Percentiles rank a stretch among this genome's conserved stretches.
These are phyloP conservation scores for Merodon equestris DNA, from an alignment of 2,888 invertebrate species.

Conservation along the genomic window DNA sequence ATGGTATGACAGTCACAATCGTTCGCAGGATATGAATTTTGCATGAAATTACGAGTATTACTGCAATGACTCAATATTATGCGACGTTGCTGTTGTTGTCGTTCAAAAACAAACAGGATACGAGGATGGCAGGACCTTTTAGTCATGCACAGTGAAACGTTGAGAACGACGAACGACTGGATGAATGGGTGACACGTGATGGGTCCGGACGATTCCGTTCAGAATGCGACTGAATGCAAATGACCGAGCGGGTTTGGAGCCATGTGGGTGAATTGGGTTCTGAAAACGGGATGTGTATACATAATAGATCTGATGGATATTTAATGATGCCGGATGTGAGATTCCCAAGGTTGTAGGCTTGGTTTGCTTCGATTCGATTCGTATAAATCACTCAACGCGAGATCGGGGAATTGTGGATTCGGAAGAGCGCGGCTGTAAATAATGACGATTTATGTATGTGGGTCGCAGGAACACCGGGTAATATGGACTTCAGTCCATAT, in stretches of 20 bases:
- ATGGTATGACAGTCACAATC: conserved; percentile 18
- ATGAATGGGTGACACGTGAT: conserved; percentile 24
- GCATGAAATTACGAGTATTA: conserved; percentile 64
- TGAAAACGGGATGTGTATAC: no score
- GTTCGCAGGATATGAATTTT: conserved; percentile 42
- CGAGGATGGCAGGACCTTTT: conserved; percentile 1
- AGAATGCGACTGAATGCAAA: conserved; percentile 32
- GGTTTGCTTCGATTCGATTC: no score
- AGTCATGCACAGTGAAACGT: conserved; percentile 40
- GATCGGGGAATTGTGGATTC: no score
- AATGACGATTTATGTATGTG: no score
- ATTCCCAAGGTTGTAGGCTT: no score
- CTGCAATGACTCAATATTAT: conserved; percentile 49
- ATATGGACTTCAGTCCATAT: no score
- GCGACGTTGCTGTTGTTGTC: not conserved
- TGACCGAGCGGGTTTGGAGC: not conserved
- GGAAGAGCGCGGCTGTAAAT: no score
- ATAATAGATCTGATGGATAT: no score
- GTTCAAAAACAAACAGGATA: conserved; percentile 27
- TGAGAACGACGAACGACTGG: not conserved
- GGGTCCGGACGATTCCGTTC: not conserved
- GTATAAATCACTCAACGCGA: no score
- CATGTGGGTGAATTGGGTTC: no score
- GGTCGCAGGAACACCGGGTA: no score
- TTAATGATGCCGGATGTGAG: no score